Conservation (phyloP, 2,888 invertebrate genomes). For the Linnaemya tessellans region DNA sequence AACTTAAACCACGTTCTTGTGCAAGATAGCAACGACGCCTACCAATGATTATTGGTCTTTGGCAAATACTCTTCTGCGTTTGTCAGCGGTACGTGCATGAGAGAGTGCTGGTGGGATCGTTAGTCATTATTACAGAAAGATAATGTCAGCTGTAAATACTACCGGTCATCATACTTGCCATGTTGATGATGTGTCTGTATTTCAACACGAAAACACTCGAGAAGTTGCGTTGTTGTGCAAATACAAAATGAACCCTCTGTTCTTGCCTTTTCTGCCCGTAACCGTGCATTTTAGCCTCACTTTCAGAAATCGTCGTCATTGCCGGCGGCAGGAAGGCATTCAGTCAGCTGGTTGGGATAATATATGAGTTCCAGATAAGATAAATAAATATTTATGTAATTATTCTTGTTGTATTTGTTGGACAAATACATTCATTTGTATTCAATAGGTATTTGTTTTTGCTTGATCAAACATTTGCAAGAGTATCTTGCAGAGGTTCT, state of each 20-base stretch:
- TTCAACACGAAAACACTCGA: slow-evolving; percentile 27
- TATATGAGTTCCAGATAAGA: slow-evolving; percentile 64
- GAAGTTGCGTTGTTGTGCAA: slow-evolving; percentile 42
- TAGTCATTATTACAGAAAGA: slow-evolving; percentile 60
- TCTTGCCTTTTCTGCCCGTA: slow-evolving; percentile 4
- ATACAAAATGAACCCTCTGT: slow-evolving; percentile 22
- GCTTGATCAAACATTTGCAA: slow-evolving; percentile 1
- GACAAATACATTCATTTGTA: slow-evolving; percentile 28
- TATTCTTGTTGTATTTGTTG: slow-evolving; percentile 15
- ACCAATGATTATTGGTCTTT: slow-evolving; percentile 39
- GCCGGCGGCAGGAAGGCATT: slow-evolving; percentile 35
- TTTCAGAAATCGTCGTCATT: slow-evolving; percentile 31
- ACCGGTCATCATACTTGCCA: slow-evolving; percentile 48
- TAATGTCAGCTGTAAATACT: slow-evolving; percentile 67
- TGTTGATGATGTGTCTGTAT: slow-evolving; percentile 43
- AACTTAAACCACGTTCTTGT: slow-evolving; percentile 31
- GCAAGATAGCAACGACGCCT: slow-evolving; percentile 39
- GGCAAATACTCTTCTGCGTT: slow-evolving; percentile 22
- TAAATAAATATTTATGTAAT: slow-evolving; percentile 51
- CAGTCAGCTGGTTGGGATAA: slow-evolving; percentile 18
- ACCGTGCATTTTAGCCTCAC: not conserved
- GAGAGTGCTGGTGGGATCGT: slow-evolving; percentile 31
- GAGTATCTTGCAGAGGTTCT: slow-evolving; percentile 8
- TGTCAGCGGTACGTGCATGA: slow-evolving; percentile 13
- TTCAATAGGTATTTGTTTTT: slow-evolving; percentile 26